Conservation (phyloP, 2,113 vertebrate genomes). For the Calidris pugnax region DNA sequence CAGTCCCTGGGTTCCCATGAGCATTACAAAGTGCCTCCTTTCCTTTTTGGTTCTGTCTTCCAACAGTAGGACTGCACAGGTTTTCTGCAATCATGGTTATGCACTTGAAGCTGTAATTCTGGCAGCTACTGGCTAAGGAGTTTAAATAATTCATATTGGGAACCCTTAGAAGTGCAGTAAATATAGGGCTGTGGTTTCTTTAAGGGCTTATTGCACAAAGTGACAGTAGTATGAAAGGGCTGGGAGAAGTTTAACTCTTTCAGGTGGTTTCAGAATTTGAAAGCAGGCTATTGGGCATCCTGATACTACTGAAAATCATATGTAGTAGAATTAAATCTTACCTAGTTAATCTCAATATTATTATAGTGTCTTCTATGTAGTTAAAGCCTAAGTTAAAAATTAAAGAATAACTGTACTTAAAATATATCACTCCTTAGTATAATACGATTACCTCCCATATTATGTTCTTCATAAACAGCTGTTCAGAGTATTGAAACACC, state of each 20-base stretch:
- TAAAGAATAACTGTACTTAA: neutral
- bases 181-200: neutral
- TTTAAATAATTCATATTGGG: neutral
- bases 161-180: neutral
- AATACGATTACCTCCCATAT: neutral
- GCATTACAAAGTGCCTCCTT: neutral
- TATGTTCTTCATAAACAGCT: neutral
- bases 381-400: neutral
- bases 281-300: neutral
- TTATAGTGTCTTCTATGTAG: neutral
- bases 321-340: neutral
- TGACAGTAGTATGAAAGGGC: neutral
- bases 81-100: neutral
- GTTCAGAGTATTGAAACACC: neutral
- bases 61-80: neutral
- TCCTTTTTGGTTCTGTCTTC: neutral
- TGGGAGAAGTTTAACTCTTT: neutral
- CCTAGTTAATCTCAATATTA: neutral
- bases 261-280: neutral
- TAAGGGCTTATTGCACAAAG: neutral
- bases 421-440: neutral
- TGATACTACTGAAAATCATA: neutral
- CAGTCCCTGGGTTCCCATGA: neutral
- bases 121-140: neutral
- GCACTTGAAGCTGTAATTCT: neutral